Evolutionary conservation across 2,888 invertebrate genomes (phyloP).

Genomic region (Ophonus ardosiacus): DNA sequence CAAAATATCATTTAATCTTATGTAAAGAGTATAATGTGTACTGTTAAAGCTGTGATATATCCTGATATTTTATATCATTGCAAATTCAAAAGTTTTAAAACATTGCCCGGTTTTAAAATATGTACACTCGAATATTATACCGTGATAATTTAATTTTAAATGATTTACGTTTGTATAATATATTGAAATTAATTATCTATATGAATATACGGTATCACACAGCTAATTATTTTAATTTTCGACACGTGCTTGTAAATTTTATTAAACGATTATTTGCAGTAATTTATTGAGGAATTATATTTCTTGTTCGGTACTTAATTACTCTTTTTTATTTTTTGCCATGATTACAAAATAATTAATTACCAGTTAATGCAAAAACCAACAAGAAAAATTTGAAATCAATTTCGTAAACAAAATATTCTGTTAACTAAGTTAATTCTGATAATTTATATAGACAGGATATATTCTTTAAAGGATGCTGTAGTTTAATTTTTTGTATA

Average conservation of each 20-base stretch:
- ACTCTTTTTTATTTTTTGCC: not conserved
- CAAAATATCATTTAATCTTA: too few relatives aligned
- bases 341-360: not conserved
- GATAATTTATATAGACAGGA: too few relatives aligned
- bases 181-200: conserved; percentile 38
- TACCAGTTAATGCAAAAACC: not conserved
- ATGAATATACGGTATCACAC: conserved; percentile 23
- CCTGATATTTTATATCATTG: not conserved
- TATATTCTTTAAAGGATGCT: too few relatives aligned
- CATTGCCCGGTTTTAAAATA: conserved; percentile 16
- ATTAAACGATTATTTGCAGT: conserved; percentile 11
- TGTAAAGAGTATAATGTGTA: too few relatives aligned
- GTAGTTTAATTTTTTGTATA: too few relatives aligned
- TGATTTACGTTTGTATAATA: conserved; percentile 31
- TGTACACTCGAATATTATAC: conserved; percentile 10
- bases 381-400: not conserved
- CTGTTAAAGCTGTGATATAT: not conserved
- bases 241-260: conserved; percentile 37
- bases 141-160: conserved; percentile 31
- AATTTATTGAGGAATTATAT: conserved; percentile 1
- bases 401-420: too few relatives aligned
- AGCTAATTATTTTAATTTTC: conserved; percentile 32
- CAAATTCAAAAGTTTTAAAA: conserved; percentile 17
- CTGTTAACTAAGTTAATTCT: too few relatives aligned
- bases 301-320: conserved; percentile 6